Conservation (phyloP, 2,888 invertebrate genomes). For the Agrotis ipsilon region DNA sequence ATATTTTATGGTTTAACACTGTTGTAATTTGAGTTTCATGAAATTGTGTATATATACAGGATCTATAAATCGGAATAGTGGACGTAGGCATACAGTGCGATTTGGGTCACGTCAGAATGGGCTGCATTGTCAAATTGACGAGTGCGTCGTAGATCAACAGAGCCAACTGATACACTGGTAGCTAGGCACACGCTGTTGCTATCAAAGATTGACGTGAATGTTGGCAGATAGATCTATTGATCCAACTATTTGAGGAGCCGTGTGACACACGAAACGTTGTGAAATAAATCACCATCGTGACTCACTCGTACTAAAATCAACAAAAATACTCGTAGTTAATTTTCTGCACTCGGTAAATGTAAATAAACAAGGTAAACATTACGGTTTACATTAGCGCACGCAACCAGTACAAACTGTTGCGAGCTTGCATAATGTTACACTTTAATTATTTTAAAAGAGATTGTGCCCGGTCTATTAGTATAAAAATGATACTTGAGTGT, state of each 20-base stretch:
- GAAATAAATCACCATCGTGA: constrained; percentile 51
- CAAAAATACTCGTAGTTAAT: constrained; percentile 24
- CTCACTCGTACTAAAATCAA: constrained; percentile 36
- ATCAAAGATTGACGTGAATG: constrained; percentile 61
- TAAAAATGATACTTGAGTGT: constrained; percentile 57
- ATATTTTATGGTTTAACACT: constrained; percentile 68
- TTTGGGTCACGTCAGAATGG: constrained; percentile 65
- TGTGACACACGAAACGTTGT: constrained; percentile 55
- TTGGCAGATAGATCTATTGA: constrained; percentile 65
- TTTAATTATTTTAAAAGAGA: constrained; percentile 51
- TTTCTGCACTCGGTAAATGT: constrained; percentile 8
- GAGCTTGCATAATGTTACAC: constrained; percentile 37
- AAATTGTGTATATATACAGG: constrained; percentile 42
- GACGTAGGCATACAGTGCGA: constrained; percentile 38
- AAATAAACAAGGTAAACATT: constrained; percentile 30
- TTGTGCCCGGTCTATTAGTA: constrained; percentile 46
- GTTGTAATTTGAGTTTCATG: constrained; percentile 59
- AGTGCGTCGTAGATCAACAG: constrained; percentile 54
- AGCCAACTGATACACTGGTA: constrained; percentile 50
- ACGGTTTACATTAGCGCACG: constrained; percentile 30
- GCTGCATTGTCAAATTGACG: constrained; percentile 64
- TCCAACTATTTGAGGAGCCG: constrained; percentile 52
- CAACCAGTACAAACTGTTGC: constrained; percentile 34
- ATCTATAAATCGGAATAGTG: constrained; percentile 48
- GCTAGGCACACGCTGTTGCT: constrained; percentile 40